A percentile compares a stretch with the other conserved stretches of the same genome.
These are phyloP conservation scores for Psilopogon haemacephalus DNA, from an alignment of 2,113 vertebrate species.

Conservation along the genomic window DNA sequence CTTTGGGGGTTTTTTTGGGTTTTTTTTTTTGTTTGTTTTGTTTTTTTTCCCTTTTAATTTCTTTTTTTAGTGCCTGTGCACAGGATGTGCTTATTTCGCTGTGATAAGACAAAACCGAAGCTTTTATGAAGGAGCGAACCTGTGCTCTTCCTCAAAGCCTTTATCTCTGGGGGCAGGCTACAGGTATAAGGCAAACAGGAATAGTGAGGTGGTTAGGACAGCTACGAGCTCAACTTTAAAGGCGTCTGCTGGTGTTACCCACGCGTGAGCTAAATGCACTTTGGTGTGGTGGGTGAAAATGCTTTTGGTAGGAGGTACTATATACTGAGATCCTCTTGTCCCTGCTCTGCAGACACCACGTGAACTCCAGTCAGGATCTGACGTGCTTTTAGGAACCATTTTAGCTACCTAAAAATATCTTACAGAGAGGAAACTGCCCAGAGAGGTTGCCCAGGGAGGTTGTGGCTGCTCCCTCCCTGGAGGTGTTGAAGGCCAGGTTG, in stretches of 20 bases:
- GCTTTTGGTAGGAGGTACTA: not conserved
- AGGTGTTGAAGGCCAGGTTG: too few relatives aligned
- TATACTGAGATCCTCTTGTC: not conserved
- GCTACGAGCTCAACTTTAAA: not conserved
- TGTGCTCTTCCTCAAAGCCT: not conserved
- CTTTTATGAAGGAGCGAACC: not conserved
- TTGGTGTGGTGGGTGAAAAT: not conserved
- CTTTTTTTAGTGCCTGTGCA: not conserved
- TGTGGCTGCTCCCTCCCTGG: too few relatives aligned
- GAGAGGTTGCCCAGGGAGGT: too few relatives aligned
- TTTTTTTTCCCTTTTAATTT: not conserved
- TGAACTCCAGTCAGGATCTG: not conserved
- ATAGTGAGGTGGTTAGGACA: not conserved
- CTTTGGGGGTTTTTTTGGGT: too few relatives aligned
- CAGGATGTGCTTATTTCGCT: constrained; percentile 19
- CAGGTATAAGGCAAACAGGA: constrained; percentile 19
- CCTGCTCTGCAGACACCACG: not conserved
- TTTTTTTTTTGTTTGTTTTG: too few relatives aligned
- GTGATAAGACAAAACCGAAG: constrained; percentile 37
- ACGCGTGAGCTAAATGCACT: not conserved
- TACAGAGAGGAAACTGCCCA: not conserved
- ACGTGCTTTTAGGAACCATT: not conserved
- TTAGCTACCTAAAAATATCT: not conserved
- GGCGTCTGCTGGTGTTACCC: not conserved
- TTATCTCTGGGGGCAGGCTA: constrained; percentile 1